A percentile compares a stretch with the other conserved stretches of the same genome.
phyloP scores from a whole-genome alignment of 1,140 invertebrate species.

The Tetragonula clypearis region DNA sequence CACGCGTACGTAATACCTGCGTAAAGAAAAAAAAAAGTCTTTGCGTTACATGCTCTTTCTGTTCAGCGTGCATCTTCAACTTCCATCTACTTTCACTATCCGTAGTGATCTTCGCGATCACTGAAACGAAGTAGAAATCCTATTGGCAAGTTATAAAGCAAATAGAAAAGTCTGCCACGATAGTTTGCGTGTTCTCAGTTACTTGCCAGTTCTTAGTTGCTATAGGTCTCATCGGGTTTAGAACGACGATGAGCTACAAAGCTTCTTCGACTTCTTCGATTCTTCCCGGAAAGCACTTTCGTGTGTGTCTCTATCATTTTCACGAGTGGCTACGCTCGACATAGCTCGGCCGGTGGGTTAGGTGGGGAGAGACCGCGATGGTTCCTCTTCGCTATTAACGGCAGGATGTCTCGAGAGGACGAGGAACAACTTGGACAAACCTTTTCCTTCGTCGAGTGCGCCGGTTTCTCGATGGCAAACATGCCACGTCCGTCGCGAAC shows the following conservation, averaged over 20 bases:
- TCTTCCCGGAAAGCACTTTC: constrained; percentile 38
- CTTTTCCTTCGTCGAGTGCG: constrained; percentile 51
- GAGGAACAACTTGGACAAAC: constrained; percentile 61
- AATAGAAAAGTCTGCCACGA: not conserved
- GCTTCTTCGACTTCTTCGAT: not conserved
- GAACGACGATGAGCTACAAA: not conserved
- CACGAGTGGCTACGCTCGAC: constrained; percentile 52
- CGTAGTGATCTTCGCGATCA: no score
- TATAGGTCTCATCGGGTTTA: not conserved
- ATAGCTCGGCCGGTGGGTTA: constrained; percentile 29
- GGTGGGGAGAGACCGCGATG: constrained; percentile 12
- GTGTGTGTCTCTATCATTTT: constrained; percentile 47
- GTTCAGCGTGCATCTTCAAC: no score
- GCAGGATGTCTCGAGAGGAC: constrained; percentile 55
- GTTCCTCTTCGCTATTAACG: constrained; percentile 50
- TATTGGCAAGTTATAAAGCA: not conserved
- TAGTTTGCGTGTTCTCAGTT: not conserved
- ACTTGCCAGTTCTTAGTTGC: not conserved
- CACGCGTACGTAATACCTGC: no score
- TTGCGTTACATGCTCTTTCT: no score
- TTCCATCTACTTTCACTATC: no score
- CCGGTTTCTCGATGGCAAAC: constrained; percentile 60
- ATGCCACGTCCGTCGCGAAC: constrained; percentile 41
- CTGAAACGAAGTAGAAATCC: no score
- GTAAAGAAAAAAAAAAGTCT: no score